phyloP scores from a whole-genome alignment of 2,888 invertebrate species.

The Synergus laeviventris region DNA sequence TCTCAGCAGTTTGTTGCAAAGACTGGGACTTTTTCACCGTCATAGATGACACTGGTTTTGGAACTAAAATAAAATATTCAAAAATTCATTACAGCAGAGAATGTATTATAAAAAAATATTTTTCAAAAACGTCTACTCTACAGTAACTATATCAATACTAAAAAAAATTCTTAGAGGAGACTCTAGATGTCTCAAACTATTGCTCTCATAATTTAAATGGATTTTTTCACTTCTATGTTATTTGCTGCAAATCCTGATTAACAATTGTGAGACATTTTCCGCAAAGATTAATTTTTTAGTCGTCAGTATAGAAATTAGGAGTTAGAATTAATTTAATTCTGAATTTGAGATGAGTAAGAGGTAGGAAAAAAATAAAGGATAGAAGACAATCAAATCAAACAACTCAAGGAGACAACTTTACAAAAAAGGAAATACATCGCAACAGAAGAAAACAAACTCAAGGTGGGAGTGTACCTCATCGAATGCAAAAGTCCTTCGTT shows the following conservation, averaged over 20 bases:
- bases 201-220: no score
- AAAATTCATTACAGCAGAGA: background rate
- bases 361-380: conserved; percentile 40
- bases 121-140: background rate
- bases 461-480: conserved; percentile 63
- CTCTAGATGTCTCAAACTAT: background rate
- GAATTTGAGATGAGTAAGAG: conserved; percentile 27
- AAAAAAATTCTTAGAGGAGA: background rate
- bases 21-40: conserved; percentile 75
- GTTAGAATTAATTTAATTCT: background rate
- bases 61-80: conserved; percentile 66
- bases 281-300: background rate
- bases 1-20: conserved; percentile 73
- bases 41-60: conserved; percentile 70
- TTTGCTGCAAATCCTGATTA: background rate
- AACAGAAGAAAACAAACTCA: conserved; percentile 69
- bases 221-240: background rate
- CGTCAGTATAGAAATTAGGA: background rate
- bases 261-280: background rate
- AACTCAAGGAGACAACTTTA: conserved; percentile 52
- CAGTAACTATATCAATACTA: conserved; percentile 4
- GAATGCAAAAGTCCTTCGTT: conserved; percentile 60
- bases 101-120: background rate
- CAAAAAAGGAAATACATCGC: conserved; percentile 58
- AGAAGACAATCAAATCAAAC: conserved; percentile 42